phyloP scores from a whole-genome alignment of 2,888 invertebrate species.

The Branchellion lobata region DNA sequence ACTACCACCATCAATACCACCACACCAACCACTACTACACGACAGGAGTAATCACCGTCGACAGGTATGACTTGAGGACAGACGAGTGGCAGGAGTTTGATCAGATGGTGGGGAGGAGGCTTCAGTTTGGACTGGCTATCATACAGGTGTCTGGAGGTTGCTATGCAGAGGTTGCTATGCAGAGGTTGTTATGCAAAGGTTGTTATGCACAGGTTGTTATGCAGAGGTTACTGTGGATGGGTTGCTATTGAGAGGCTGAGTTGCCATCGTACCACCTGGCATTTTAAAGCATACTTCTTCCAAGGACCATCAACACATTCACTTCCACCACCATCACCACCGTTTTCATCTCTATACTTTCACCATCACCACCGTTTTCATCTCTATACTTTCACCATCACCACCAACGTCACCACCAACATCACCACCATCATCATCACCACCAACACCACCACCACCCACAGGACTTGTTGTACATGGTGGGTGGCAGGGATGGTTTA shows the following conservation, averaged over 20 bases:
- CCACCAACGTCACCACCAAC: not conserved
- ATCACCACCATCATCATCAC: not conserved
- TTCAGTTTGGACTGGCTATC: slow-evolving; percentile 88
- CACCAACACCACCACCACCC: not conserved
- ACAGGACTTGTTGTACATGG: slow-evolving; percentile 73
- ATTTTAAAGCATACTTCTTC: too few species aligned
- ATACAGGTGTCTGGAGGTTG: slow-evolving; percentile 58
- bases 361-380: not conserved
- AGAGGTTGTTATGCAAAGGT: too few species aligned
- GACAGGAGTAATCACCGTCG: slow-evolving; percentile 85
- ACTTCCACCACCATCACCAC: not conserved
- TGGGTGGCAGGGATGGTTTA: slow-evolving; percentile 88
- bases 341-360: not conserved
- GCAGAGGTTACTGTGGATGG: too few species aligned
- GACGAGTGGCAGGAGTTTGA: slow-evolving; percentile 76
- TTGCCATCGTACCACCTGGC: too few species aligned
- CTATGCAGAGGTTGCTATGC: too few species aligned
- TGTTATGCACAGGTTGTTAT: too few species aligned
- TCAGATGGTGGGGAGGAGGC: slow-evolving; percentile 76
- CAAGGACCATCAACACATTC: too few species aligned
- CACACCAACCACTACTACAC: too few species aligned
- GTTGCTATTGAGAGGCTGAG: too few species aligned
- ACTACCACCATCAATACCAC: too few species aligned
- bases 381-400: not conserved
- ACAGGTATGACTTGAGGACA: slow-evolving; percentile 80